Base-by-base conservation (phyloP, 2,888 invertebrate species). In the Notocelia uddmanniana region DNA sequence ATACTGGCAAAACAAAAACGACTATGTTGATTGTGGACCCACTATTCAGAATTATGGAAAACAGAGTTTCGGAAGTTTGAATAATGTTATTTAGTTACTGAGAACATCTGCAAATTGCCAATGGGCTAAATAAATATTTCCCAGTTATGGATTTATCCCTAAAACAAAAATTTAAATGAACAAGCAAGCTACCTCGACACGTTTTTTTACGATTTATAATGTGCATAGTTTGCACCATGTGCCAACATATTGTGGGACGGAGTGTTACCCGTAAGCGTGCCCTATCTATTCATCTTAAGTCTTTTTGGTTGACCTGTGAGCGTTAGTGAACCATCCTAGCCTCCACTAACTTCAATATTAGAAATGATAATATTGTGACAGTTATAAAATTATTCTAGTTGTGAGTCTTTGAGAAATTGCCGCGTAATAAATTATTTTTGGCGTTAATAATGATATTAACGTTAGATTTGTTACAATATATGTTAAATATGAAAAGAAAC, bases 251-350 rank as follows among this genome's bases (percentile, higher is more conserved):
- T 50, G 45, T 31, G 37, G 8, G 3, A 45, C 31, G 31, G 10
- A 64, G 37, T 54, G 21, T 34, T 5, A 0, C 2, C 21, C 9
- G n/a, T 13, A 48, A 45, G 6, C 67, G 58, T 67, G 67, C 57
- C 31, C 48, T 67, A 67, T 67, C 67, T 26, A 15, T 21, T 8
- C 21, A 48, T 67, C 31, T 41, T 13, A 9, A 64, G 31, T 34
- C 48, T 23, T 67, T 48, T 34, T 31, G 34, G 45, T 18, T 57
- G 19, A 34, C 41, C 45, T 45, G 26, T 34, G 15, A 21, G n/a
- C 26, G 11, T 23, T 6, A 3, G 10, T 59, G 48, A 26, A 60
- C 26, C 45, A 18, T 19, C 21, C 37, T 15, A 59, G 18, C 10
- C 57, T 58, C 11, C 2, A 34, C 3, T 31, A 0, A 34, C 0